phyloP scores from a whole-genome alignment of 2,888 invertebrate genomes.

The Cephus spinipes region DNA sequence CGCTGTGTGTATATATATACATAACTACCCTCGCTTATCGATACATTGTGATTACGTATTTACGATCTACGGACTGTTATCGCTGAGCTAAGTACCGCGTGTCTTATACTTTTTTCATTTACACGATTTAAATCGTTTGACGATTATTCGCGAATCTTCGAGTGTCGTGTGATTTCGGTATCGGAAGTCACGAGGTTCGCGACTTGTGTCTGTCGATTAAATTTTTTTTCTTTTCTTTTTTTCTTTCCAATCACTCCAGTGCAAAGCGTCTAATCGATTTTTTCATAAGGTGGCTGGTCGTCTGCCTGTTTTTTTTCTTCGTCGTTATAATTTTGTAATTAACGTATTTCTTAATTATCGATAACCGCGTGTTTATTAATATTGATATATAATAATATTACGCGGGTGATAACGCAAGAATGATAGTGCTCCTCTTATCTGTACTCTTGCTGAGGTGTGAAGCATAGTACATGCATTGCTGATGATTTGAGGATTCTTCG shows the following conservation, averaged over 20 bases:
- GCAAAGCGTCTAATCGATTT: background rate
- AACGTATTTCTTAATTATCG: background rate
- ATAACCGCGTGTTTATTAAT: background rate
- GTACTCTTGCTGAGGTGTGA: constrained; percentile 27
- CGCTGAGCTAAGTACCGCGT: too few species aligned
- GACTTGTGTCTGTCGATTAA: background rate
- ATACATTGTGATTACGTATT: background rate
- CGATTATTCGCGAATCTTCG: background rate
- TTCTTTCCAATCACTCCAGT: background rate
- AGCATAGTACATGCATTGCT: constrained; percentile 15
- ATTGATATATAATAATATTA: background rate
- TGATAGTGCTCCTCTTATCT: constrained; percentile 37
- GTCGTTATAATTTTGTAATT: background rate
- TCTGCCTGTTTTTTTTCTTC: too few species aligned
- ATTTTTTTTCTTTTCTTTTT: background rate
- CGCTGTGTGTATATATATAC: background rate
- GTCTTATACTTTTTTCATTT: background rate
- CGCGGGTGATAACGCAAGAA: constrained; percentile 38
- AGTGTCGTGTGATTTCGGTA: background rate
- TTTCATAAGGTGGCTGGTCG: background rate
- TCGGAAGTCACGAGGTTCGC: background rate
- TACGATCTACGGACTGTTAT: background rate
- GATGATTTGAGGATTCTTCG: constrained; percentile 35
- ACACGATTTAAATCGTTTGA: background rate
- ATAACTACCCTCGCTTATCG: background rate